Conservation (phyloP, 2,113 vertebrate species). For the Rafetus swinhoei region DNA sequence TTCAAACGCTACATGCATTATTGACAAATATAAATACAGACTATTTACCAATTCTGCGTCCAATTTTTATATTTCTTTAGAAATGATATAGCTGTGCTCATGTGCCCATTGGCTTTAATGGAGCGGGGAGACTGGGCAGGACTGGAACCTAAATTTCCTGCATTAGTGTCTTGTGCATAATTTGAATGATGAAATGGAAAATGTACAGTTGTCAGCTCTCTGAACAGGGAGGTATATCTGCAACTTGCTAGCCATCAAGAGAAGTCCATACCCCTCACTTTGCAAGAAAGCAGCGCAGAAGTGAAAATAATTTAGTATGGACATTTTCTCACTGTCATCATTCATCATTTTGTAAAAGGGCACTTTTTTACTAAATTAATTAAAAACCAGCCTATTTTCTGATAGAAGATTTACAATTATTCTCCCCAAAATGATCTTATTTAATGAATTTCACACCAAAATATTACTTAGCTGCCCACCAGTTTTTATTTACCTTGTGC, state of each 20-base stretch:
- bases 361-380: background rate
- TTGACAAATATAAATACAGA: constrained; percentile 72
- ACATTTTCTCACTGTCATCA: background rate
- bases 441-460: background rate
- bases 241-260: background rate
- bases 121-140: background rate
- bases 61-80: constrained; percentile 4
- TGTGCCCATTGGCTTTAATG: background rate
- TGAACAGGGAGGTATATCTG: background rate
- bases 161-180: constrained; percentile 66
- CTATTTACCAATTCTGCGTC: background rate
- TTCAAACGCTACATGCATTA: constrained; percentile 81
- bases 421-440: background rate
- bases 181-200: constrained; percentile 74
- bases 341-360: background rate
- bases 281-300: background rate
- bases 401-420: background rate
- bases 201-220: background rate
- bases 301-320: background rate
- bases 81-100: background rate
- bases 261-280: background rate
- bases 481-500: background rate
- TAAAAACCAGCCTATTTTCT: background rate
- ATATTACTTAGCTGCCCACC: background rate
- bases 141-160: background rate